phyloP scores from a whole-genome alignment of 2,888 invertebrate genomes.

The Scaptomyza parva region DNA sequence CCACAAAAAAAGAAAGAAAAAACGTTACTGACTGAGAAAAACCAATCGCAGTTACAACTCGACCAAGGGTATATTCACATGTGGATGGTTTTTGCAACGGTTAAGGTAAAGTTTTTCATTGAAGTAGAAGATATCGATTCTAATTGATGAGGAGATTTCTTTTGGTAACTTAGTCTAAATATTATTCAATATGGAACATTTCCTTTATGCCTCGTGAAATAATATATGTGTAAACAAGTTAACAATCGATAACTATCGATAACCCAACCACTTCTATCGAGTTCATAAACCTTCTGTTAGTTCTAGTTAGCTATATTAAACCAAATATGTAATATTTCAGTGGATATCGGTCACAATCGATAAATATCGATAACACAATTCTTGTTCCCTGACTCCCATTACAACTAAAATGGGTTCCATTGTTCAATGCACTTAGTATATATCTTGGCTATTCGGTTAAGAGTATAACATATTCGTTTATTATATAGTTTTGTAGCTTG shows the following conservation, averaged over 20 bases:
- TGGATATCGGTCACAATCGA: background rate
- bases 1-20: conserved; percentile 21
- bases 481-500: background rate
- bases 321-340: too few species aligned
- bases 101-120: too few species aligned
- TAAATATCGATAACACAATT: background rate
- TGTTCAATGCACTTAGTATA: too few species aligned
- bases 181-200: too few species aligned
- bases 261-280: too few species aligned
- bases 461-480: conserved; percentile 38
- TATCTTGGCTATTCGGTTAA: too few species aligned
- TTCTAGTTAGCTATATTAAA: too few species aligned
- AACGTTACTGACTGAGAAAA: conserved; percentile 61
- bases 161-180: background rate
- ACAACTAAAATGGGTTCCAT: too few species aligned
- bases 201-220: too few species aligned
- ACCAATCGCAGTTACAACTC: conserved; percentile 52
- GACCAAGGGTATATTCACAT: background rate
- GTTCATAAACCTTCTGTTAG: too few species aligned
- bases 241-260: too few species aligned
- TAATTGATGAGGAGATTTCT: background rate
- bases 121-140: background rate
- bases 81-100: background rate
- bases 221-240: too few species aligned
- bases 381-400: background rate